These are phyloP conservation scores for Helicoverpa zea DNA, from an alignment of 1,140 invertebrate species.

Conservation along the genomic window DNA sequence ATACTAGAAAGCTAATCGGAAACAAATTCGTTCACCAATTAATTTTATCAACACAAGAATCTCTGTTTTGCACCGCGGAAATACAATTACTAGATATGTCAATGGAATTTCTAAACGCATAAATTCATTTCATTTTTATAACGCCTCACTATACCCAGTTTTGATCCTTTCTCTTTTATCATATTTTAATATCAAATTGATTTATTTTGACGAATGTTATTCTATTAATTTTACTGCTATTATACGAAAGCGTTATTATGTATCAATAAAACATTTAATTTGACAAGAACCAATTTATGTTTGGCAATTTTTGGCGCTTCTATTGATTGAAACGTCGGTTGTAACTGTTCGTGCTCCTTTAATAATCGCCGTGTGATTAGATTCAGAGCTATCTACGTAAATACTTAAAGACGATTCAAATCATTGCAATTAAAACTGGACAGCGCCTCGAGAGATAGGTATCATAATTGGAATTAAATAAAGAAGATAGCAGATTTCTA, in stretches of 20 bases:
- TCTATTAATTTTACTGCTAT: slow-evolving; percentile 38
- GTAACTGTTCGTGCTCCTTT: slow-evolving; percentile 18
- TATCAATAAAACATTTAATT: slow-evolving; percentile 50
- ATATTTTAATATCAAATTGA: slow-evolving; percentile 16
- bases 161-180: slow-evolving; percentile 57
- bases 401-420: slow-evolving; percentile 28
- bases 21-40: slow-evolving; percentile 46
- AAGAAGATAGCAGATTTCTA: not conserved
- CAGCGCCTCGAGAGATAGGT: not conserved
- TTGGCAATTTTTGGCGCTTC: slow-evolving; percentile 34
- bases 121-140: slow-evolving; percentile 53
- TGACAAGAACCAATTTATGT: slow-evolving; percentile 52
- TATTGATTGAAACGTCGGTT: slow-evolving; percentile 29
- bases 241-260: slow-evolving; percentile 39
- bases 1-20: slow-evolving; percentile 36
- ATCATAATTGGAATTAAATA: slow-evolving; percentile 16
- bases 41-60: slow-evolving; percentile 52
- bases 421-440: slow-evolving; percentile 6
- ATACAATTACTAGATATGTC: slow-evolving; percentile 52
- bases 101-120: slow-evolving; percentile 57
- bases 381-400: slow-evolving; percentile 19
- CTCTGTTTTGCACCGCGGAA: slow-evolving; percentile 22
- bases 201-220: slow-evolving; percentile 44
- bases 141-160: slow-evolving; percentile 18
- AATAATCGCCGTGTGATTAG: slow-evolving; percentile 13